These are phyloP conservation scores for Pseudochaenichthys georgianus DNA, from an alignment of 2,797 vertebrate genomes.

Conservation along the genomic window DNA sequence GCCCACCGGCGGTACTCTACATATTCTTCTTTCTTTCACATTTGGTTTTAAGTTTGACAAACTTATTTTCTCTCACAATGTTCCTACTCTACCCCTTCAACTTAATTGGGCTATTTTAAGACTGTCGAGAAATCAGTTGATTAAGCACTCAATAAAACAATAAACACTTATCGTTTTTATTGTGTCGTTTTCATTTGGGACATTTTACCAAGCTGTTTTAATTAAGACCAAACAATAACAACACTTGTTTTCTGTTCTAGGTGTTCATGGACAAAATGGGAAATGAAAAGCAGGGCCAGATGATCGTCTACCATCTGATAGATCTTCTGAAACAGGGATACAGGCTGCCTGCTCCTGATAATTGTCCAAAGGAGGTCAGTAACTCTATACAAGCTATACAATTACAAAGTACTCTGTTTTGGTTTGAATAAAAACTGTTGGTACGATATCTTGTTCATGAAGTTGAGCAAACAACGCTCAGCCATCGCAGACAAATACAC, in stretches of 20 bases:
- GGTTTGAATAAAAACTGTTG: not conserved
- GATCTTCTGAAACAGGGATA: slow-evolving; percentile 91
- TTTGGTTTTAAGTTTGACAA: not conserved
- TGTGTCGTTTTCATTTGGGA: not conserved
- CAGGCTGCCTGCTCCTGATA: slow-evolving; percentile 90
- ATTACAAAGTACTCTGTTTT: not conserved
- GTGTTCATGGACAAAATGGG: slow-evolving; percentile 99
- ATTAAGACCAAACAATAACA: not conserved
- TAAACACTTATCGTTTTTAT: slow-evolving; percentile 1
- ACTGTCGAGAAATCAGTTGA: slow-evolving; percentile 36
- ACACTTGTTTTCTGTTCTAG: slow-evolving; percentile 73
- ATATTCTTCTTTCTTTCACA: not conserved
- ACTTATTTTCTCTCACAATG: not conserved
- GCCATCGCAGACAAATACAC: too few species aligned
- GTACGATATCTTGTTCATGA: not conserved
- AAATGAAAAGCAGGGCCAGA: slow-evolving; percentile 97
- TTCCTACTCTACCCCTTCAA: not conserved
- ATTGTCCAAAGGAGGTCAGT: slow-evolving; percentile 91
- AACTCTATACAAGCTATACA: not conserved
- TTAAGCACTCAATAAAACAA: slow-evolving; percentile 13
- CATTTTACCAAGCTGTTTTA: not conserved
- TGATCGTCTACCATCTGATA: slow-evolving; percentile 98
- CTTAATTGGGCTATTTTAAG: not conserved
- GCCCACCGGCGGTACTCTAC: slow-evolving; percentile 92
- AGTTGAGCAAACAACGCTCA: not conserved